Evolutionary conservation across 2,888 invertebrate genomes (phyloP).

Genomic region (Scaptomyza flava): DNA sequence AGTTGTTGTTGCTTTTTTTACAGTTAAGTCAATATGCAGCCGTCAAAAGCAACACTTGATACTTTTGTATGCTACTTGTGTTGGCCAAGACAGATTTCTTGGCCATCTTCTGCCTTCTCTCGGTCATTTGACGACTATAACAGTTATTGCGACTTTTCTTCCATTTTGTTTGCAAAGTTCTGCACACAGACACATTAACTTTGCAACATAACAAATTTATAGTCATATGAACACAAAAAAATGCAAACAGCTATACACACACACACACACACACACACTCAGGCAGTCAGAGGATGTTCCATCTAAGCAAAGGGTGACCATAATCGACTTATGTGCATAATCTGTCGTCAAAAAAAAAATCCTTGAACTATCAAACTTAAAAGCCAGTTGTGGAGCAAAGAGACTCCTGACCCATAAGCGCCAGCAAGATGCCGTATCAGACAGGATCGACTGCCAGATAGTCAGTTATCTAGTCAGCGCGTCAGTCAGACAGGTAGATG

Average conservation of each 20-base stretch:
- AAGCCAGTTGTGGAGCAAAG: conserved; percentile 32
- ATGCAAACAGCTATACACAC: conserved; percentile 25
- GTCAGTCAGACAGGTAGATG: conserved; percentile 37
- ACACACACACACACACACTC: conserved; percentile 12
- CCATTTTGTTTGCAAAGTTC: conserved; percentile 65
- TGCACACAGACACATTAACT: conserved; percentile 39
- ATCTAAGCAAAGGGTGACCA: conserved; percentile 66
- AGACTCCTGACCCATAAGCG: conserved; percentile 34
- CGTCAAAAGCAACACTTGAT: conserved; percentile 80
- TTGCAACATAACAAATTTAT: conserved; percentile 69
- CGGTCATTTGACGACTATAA: conserved; percentile 54
- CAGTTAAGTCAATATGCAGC: conserved; percentile 80
- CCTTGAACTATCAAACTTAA: conserved; percentile 70
- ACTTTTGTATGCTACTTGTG: conserved; percentile 73
- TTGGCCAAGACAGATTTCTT: conserved; percentile 37
- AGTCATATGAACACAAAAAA: conserved; percentile 62
- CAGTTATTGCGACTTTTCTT: conserved; percentile 72
- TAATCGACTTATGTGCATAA: conserved; percentile 78
- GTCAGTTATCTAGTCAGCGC: conserved; percentile 24
- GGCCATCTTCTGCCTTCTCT: conserved; percentile 6
- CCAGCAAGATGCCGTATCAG: conserved; percentile 42
- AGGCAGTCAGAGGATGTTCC: conserved; percentile 5
- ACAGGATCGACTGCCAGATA: conserved; percentile 32
- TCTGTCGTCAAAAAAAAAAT: conserved; percentile 39
- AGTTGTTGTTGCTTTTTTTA: conserved; percentile 62